A percentile compares a stretch with the other conserved stretches of the same genome.
Evolutionary conservation across 2,888 invertebrate species (phyloP).

Genomic region (Peribatodes rhomboidaria): DNA sequence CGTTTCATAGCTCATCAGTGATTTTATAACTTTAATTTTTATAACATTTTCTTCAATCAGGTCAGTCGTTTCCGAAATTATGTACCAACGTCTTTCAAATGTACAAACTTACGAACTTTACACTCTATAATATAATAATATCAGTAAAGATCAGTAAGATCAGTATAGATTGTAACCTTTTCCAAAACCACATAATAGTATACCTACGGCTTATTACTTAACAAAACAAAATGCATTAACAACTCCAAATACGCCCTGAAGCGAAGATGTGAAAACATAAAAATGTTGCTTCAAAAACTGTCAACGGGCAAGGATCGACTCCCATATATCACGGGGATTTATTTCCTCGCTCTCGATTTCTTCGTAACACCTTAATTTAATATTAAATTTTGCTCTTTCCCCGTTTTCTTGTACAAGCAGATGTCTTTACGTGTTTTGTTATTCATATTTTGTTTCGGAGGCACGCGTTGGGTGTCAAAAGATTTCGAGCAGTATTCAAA

Average conservation of each 20-base stretch:
- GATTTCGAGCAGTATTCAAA: constrained; percentile 11
- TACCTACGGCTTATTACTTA: constrained; percentile 32
- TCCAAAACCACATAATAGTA: too few relatives aligned
- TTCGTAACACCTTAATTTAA: constrained; percentile 85
- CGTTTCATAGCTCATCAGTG: too few relatives aligned
- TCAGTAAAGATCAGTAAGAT: too few relatives aligned
- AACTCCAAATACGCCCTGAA: constrained; percentile 48
- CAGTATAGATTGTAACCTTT: too few relatives aligned
- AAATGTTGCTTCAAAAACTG: constrained; percentile 66
- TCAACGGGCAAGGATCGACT: constrained; percentile 73
- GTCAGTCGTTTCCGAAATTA: too few relatives aligned
- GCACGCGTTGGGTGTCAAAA: constrained; percentile 20
- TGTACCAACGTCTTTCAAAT: too few relatives aligned
- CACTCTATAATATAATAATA: too few relatives aligned
- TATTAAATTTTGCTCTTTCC: constrained; percentile 82
- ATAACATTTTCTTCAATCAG: too few relatives aligned
- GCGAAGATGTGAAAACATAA: constrained; percentile 37
- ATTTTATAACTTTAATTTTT: too few relatives aligned
- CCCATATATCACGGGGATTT: constrained; percentile 84
- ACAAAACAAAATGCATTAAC: constrained; percentile 43
- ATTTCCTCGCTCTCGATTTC: constrained; percentile 82
- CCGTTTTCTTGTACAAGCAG: constrained; percentile 66
- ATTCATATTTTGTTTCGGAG: constrained; percentile 71
- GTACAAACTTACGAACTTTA: too few relatives aligned
- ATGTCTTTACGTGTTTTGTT: constrained; percentile 80